A percentile compares a stretch with the other conserved stretches of the same genome.
phyloP scores from a whole-genome alignment of 2,113 vertebrate genomes.

The Dendrocopos noguchii region DNA sequence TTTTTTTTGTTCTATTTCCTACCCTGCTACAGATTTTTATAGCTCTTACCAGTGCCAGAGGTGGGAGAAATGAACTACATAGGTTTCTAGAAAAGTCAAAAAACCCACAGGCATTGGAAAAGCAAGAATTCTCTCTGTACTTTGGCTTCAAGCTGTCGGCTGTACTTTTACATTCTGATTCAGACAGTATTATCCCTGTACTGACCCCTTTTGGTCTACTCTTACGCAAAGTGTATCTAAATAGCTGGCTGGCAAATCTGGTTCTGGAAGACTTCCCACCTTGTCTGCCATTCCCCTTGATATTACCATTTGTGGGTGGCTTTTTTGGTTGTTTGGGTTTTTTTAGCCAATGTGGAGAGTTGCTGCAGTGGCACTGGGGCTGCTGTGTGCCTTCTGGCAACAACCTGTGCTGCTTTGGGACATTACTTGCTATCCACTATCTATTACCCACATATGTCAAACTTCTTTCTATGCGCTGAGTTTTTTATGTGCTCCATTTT shows the following conservation, averaged over 20 bases:
- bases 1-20: too few relatives aligned
- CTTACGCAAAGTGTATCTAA: slow-evolving; percentile 46
- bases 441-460: background rate
- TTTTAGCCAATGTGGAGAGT: background rate
- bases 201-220: slow-evolving; percentile 13
- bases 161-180: slow-evolving; percentile 12
- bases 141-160: background rate
- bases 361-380: background rate
- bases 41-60: background rate
- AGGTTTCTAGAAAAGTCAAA: background rate
- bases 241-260: slow-evolving; percentile 39
- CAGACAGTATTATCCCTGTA: background rate
- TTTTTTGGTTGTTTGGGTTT: background rate
- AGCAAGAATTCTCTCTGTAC: background rate
- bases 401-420: slow-evolving; percentile 3
- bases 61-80: background rate
- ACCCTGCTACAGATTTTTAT: background rate
- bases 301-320: background rate
- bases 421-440: background rate
- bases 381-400: background rate
- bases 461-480: background rate
- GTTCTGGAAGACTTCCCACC: slow-evolving; percentile 10
- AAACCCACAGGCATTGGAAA: background rate
- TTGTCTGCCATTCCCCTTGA: background rate
- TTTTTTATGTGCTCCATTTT: background rate